Evolutionary conservation across 35 echinoderm and acorn worm species (phyloP).

Genomic region (Anneissia japonica): DNA sequence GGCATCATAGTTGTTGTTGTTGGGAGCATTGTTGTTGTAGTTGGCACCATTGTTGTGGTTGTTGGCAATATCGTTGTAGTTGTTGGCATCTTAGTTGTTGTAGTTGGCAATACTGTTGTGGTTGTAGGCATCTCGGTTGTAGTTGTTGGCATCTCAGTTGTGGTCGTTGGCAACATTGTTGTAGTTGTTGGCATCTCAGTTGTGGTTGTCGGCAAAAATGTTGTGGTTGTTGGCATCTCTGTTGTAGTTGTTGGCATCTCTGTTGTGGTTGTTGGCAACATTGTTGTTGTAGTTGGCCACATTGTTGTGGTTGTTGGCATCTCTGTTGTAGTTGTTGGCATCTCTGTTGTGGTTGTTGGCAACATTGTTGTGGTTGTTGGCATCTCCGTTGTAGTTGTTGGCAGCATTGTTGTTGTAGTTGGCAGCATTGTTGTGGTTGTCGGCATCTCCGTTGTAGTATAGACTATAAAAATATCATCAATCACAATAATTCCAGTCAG

Average conservation of each 20-base stretch:
- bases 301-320: background rate
- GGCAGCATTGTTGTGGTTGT: too few species aligned
- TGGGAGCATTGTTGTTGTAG: background rate
- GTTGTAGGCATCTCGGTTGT: background rate
- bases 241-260: too few species aligned
- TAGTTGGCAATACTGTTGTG: background rate
- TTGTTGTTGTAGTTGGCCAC: background rate
- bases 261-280: too few species aligned
- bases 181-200: background rate
- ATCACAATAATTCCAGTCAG: too few species aligned
- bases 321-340: background rate
- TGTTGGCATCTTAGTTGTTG: background rate
- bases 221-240: too few species aligned
- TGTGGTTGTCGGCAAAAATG: too few species aligned
- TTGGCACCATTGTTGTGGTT: background rate
- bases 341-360: background rate
- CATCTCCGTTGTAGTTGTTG: background rate
- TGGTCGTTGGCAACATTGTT: background rate
- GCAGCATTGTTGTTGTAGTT: background rate
- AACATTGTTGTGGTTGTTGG: background rate
- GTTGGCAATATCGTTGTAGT: background rate
- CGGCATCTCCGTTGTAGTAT: conserved; percentile 8
- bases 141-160: conserved; percentile 5
- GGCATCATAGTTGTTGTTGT: background rate
- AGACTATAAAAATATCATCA: too few species aligned